Percentiles rank a stretch among this genome's conserved stretches.
Evolutionary conservation across 2,113 vertebrate species (phyloP).

Genomic region (Planiliza haematocheilus): DNA sequence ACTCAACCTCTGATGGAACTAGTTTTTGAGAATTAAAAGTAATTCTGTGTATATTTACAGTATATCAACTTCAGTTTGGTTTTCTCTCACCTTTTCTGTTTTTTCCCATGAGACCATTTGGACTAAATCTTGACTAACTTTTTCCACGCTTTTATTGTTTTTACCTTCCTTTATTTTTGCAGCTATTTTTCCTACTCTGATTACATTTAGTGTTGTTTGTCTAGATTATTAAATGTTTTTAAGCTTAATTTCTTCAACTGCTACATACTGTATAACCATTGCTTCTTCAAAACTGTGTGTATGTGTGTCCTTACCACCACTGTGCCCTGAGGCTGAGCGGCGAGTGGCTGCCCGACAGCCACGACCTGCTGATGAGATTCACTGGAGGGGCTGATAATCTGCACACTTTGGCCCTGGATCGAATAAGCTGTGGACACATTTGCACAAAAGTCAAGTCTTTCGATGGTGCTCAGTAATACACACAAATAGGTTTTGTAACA

Average conservation of each 20-base stretch:
- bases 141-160: no score
- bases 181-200: background rate
- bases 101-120: background rate
- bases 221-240: background rate
- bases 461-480: slow-evolving; percentile 13
- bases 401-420: slow-evolving; percentile 96
- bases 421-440: slow-evolving; percentile 88
- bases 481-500: slow-evolving; percentile 44
- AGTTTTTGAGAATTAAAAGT: no score
- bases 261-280: background rate
- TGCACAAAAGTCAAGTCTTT: slow-evolving; percentile 19
- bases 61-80: background rate
- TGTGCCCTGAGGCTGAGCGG: slow-evolving; percentile 95
- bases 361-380: slow-evolving; percentile 99
- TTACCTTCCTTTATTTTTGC: no score
- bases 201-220: background rate
- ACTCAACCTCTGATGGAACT: no score
- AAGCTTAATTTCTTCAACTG: background rate
- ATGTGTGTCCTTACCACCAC: slow-evolving; percentile 90
- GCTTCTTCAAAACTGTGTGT: slow-evolving; percentile 8
- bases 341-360: slow-evolving; percentile 95
- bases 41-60: background rate
- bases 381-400: slow-evolving; percentile 98
- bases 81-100: background rate
- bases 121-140: background rate